These are phyloP conservation scores for Casuarius casuarius DNA, from an alignment of 2,113 vertebrate genomes.

Conservation along the genomic window DNA sequence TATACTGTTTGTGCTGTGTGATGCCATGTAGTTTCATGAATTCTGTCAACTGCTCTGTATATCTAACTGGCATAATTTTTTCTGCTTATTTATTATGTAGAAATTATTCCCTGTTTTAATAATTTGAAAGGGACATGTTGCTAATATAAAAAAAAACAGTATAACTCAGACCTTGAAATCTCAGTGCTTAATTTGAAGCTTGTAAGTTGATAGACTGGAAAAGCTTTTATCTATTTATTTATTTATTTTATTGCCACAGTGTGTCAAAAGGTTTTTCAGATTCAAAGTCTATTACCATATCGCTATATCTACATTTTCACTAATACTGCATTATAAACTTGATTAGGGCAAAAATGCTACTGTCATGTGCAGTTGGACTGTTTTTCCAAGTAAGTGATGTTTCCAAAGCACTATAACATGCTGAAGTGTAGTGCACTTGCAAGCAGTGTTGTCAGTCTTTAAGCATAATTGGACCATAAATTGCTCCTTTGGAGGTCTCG, in stretches of 20 bases:
- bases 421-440: slow-evolving; percentile 3
- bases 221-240: background rate
- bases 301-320: background rate
- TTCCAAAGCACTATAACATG: background rate
- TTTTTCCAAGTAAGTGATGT: background rate
- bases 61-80: background rate
- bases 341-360: background rate
- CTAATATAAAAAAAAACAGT: background rate
- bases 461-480: slow-evolving; percentile 31
- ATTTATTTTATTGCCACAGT: background rate
- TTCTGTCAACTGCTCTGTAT: background rate
- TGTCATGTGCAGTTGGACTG: background rate
- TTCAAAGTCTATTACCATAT: background rate
- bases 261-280: background rate
- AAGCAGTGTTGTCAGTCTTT: background rate
- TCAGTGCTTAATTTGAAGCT: slow-evolving; percentile 3
- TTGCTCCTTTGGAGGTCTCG: background rate
- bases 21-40: slow-evolving; percentile 6
- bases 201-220: background rate
- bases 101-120: background rate
- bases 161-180: background rate
- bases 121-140: background rate
- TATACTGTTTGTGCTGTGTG: background rate
- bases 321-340: background rate
- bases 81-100: background rate